phyloP scores from a whole-genome alignment of 2,888 invertebrate species.

The Nephrocerus scutellatus region DNA sequence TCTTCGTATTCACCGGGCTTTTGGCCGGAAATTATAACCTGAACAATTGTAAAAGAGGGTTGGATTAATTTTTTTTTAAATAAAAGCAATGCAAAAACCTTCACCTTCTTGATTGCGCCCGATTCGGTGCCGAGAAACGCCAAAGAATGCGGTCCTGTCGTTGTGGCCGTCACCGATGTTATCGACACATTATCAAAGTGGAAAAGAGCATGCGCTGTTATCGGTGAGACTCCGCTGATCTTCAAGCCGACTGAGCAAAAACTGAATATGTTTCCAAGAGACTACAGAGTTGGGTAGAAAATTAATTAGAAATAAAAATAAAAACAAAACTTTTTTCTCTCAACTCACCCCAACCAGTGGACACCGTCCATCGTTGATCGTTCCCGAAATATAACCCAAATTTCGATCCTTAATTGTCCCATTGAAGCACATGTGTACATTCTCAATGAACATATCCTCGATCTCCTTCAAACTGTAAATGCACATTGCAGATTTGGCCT shows the following conservation, averaged over 20 bases:
- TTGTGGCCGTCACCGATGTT: slow-evolving; percentile 78
- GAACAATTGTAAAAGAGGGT: slow-evolving; percentile 52
- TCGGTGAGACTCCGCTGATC: slow-evolving; percentile 82
- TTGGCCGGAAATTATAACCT: slow-evolving; percentile 60
- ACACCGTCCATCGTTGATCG: slow-evolving; percentile 85
- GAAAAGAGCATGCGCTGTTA: slow-evolving; percentile 67
- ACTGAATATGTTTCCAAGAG: slow-evolving; percentile 82
- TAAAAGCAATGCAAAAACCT: too few relatives aligned
- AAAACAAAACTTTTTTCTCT: not conserved
- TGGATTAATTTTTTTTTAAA: slow-evolving; percentile 36
- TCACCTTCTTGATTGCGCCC: slow-evolving; percentile 82
- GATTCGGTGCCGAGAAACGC: slow-evolving; percentile 86
- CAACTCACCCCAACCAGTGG: slow-evolving; percentile 68
- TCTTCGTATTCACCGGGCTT: slow-evolving; percentile 79
- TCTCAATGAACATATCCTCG: slow-evolving; percentile 88
- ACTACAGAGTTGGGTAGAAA: slow-evolving; percentile 43
- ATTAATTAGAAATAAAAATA: slow-evolving; percentile 1
- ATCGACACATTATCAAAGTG: slow-evolving; percentile 73
- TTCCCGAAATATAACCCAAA: slow-evolving; percentile 85
- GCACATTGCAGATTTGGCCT: slow-evolving; percentile 82
- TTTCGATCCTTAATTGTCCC: slow-evolving; percentile 88
- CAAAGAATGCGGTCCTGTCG: slow-evolving; percentile 85
- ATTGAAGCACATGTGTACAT: slow-evolving; percentile 96
- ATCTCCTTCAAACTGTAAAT: slow-evolving; percentile 86
- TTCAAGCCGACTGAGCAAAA: slow-evolving; percentile 90